phyloP scores from a whole-genome alignment of 92 coral and sea anemone species.

The Nematostella vectensis region DNA sequence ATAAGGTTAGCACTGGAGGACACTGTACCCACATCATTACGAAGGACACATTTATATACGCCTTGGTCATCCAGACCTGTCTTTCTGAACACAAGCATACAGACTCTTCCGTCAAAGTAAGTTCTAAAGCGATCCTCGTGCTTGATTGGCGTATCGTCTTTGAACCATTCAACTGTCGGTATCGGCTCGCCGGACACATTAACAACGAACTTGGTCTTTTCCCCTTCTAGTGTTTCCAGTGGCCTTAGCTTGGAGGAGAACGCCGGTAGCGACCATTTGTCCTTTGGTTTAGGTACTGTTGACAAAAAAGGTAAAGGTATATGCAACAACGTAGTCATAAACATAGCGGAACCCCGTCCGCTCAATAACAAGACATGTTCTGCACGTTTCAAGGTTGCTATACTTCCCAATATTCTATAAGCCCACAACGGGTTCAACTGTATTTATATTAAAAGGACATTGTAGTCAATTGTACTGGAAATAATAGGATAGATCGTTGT shows the following conservation, averaged over 20 bases:
- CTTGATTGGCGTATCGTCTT: slow-evolving; percentile 27
- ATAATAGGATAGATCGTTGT: no score
- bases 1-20: slow-evolving; percentile 56
- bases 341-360: no score
- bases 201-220: slow-evolving; percentile 28
- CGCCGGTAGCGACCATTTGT: slow-evolving; percentile 30
- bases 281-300: slow-evolving; percentile 34
- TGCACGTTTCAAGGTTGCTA: no score
- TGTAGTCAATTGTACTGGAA: no score
- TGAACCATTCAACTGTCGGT: slow-evolving; percentile 45
- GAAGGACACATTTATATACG: slow-evolving; percentile 81
- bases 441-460: no score
- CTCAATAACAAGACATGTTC: no score
- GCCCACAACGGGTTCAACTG: no score
- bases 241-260: slow-evolving; percentile 31
- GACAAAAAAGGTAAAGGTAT: neutral
- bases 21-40: slow-evolving; percentile 74
- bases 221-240: slow-evolving; percentile 36
- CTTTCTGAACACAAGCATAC: slow-evolving; percentile 52
- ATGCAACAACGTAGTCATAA: no score
- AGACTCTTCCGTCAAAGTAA: slow-evolving; percentile 39
- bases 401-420: no score
- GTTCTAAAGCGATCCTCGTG: slow-evolving; percentile 16
- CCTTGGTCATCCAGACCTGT: slow-evolving; percentile 71
- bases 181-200: slow-evolving; percentile 23